Percentiles rank a stretch among this genome's conserved stretches.
Evolutionary conservation across 2,113 vertebrate species (phyloP).

Genomic region (Phrynosoma platyrhinos): DNA sequence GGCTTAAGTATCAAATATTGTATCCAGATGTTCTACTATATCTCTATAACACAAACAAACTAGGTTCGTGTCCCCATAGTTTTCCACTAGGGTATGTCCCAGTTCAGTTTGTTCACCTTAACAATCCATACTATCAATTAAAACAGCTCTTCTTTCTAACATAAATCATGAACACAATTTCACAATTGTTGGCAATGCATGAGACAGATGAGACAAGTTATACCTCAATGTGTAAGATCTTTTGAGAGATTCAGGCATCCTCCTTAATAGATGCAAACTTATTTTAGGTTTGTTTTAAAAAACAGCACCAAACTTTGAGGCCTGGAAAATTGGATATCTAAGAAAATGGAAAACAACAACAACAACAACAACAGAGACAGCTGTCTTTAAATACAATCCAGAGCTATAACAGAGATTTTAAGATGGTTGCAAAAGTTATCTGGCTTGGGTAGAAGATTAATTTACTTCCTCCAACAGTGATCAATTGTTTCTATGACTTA

Average conservation of each 20-base stretch:
- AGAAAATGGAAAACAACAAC: neutral
- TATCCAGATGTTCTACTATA: neutral
- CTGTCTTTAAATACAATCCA: neutral
- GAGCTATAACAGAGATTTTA: neutral
- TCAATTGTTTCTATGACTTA: rapidly evolving
- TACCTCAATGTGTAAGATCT: rapidly evolving
- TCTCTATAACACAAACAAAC: neutral
- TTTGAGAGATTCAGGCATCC: neutral
- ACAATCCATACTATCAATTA: neutral
- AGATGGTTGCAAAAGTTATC: neutral
- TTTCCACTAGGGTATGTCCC: neutral
- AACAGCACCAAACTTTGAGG: neutral
- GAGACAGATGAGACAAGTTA: rapidly evolving
- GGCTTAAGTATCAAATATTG: neutral
- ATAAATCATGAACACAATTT: neutral
- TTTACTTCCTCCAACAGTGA: neutral
- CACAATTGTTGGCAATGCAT: neutral
- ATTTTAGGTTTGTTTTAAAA: neutral
- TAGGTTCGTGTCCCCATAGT: neutral
- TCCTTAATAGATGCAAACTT: rapidly evolving
- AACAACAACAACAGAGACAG: neutral
- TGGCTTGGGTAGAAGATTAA: neutral
- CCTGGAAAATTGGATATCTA: neutral
- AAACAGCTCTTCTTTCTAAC: neutral
- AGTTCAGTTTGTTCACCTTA: rapidly evolving